phyloP scores from a whole-genome alignment of 2,797 vertebrate species.

The Xiphorhynchus erythropygius region DNA sequence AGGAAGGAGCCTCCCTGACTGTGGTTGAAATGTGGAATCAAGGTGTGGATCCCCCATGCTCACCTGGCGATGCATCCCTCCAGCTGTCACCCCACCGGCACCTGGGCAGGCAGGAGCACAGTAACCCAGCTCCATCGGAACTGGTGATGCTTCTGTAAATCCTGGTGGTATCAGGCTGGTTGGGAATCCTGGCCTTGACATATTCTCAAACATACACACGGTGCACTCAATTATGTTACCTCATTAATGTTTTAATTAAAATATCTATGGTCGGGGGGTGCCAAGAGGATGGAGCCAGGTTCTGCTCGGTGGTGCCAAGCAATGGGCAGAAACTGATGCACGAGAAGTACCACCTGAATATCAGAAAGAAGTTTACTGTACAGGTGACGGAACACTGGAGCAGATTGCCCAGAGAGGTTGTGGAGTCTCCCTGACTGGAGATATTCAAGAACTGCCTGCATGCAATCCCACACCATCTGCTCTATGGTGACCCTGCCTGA shows the following conservation, averaged over 20 bases:
- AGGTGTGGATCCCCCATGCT: fast-evolving
- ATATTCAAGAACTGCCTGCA: background rate
- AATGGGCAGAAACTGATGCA: background rate
- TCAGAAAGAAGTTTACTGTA: background rate
- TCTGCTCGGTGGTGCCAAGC: background rate
- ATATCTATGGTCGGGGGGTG: background rate
- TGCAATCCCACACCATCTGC: too few relatives aligned
- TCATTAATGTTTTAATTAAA: background rate
- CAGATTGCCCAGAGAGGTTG: background rate
- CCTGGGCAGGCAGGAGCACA: too few relatives aligned
- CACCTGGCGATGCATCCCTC: fast-evolving
- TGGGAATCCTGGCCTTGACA: too few relatives aligned
- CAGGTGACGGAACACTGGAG: background rate
- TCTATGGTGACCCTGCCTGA: background rate
- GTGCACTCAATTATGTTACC: background rate
- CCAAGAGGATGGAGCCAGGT: background rate
- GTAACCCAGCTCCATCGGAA: background rate
- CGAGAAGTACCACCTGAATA: background rate
- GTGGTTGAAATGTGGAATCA: fast-evolving
- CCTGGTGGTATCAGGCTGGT: background rate
- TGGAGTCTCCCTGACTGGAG: background rate
- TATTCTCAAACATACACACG: fast-evolving
- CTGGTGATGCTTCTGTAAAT: fast-evolving
- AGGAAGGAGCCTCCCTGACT: fast-evolving
- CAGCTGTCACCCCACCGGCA: fast-evolving